Evolutionary conservation across 2,888 invertebrate genomes (phyloP), one percentile per base, ranked within the genome.

Genomic region (Pachliopta kotzebuea): DNA sequence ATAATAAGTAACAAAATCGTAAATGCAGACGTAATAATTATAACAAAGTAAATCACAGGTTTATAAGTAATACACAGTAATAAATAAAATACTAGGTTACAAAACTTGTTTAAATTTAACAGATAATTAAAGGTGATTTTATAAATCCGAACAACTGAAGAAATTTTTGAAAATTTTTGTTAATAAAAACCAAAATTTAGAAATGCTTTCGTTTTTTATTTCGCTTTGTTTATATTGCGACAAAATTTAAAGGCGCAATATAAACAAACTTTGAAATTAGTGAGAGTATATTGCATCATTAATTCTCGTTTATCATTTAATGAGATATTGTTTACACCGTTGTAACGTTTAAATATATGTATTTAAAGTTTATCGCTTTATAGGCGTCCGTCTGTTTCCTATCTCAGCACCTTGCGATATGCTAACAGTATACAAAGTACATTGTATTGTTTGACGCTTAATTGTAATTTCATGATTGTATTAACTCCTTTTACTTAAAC

Each of bases 341-440:
- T 24, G 31, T 45, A 9, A 23, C 45, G 18, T 54, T 26, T 58
- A 52, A 42, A 26, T 11, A 42, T 26, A 53, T n/a, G n/a, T 8
- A 21, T 49, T 9, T 37, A 52, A 37, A 53, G 24, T 56, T 64
- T 64, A 64, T 56, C 55, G 26, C 49, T n/a, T 59, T 45, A 60
- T 26, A 49, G 59, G 37, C 63, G 56, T 55, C 56, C 20, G 56
- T 57, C 57, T 53, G 62, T 57, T 21, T 45, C 18, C 37, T 57
- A 45, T 57, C 56, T 62, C 26, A 37, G 53, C 57, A 63, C 62
- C 45, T 63, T 57, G 57, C 37, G 18, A 52, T 52, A 23, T 52
- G 37, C 45, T 49, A 50, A 50, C 37, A 56, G 52, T n/a, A 56
- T 61, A 56, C 20, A 55, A 45, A 45, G 45, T 45, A 60, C 24